Evolutionary conservation across 35 echinoderm and acorn worm species (phyloP).

Genomic region (Hemicentrotus pulcherrimus): DNA sequence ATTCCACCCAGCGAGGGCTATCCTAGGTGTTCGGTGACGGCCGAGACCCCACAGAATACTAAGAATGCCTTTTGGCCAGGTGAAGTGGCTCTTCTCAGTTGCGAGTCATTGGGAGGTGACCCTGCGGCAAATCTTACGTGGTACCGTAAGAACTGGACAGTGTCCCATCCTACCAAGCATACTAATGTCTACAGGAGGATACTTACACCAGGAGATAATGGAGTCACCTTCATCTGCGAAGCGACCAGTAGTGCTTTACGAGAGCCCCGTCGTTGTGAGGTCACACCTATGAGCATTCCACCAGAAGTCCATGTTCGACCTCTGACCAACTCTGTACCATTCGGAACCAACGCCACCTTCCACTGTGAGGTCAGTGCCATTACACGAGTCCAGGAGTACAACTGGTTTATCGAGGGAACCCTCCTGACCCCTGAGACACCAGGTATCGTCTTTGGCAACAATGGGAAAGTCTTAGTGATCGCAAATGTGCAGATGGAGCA

Average conservation of each 20-base stretch:
- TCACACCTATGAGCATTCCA: constrained; percentile 72
- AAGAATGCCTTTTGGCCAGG: constrained; percentile 73
- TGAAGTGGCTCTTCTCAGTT: constrained; percentile 63
- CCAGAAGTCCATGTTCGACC: constrained; percentile 71
- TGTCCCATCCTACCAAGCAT: constrained; percentile 55
- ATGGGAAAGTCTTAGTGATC: constrained; percentile 66
- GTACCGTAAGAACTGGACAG: constrained; percentile 68
- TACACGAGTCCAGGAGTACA: constrained; percentile 57
- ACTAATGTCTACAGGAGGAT: constrained; percentile 72
- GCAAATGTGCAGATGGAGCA: constrained; percentile 53
- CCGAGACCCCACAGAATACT: neutral
- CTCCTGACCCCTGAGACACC: constrained; percentile 37
- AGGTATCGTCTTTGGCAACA: constrained; percentile 52
- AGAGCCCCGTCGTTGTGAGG: constrained; percentile 53
- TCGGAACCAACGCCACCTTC: constrained; percentile 75
- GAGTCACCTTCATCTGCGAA: constrained; percentile 71
- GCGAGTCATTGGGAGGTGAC: constrained; percentile 71
- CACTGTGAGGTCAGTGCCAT: constrained; percentile 88
- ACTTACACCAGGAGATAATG: constrained; percentile 76
- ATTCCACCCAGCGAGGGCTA: constrained; percentile 67
- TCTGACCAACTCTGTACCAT: constrained; percentile 59
- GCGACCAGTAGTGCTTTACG: constrained; percentile 77
- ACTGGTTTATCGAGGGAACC: constrained; percentile 58
- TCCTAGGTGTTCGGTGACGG: constrained; percentile 59
- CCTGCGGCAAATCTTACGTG: constrained; percentile 75